Conservation (phyloP, 2,888 invertebrate genomes). For the Coecobrya sp. region DNA sequence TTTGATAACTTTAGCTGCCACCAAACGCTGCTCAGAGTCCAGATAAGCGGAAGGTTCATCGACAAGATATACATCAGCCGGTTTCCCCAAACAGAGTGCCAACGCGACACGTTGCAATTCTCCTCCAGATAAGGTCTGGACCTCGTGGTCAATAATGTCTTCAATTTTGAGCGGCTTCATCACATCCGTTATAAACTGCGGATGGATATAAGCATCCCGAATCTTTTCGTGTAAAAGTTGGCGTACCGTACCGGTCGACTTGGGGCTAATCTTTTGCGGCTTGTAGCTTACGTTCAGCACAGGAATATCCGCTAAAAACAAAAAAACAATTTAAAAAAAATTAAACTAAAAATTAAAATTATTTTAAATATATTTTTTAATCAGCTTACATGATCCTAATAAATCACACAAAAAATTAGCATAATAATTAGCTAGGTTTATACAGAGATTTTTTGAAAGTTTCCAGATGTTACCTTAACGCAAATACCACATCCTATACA, state of each 20-base stretch:
- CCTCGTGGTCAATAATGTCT: slow-evolving; percentile 99
- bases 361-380: no score
- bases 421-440: no score
- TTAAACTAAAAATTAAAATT: neutral
- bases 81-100: slow-evolving; percentile 98
- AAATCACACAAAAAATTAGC: no score
- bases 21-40: slow-evolving; percentile 99
- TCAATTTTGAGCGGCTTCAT: slow-evolving; percentile 99
- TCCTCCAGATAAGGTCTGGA: slow-evolving; percentile 99
- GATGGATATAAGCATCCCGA: slow-evolving; percentile 98
- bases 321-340: neutral
- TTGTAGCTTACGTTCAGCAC: slow-evolving; percentile 99
- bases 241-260: slow-evolving; percentile 97
- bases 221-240: slow-evolving; percentile 98
- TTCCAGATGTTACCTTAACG: slow-evolving; percentile 98
- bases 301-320: slow-evolving; percentile 91
- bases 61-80: slow-evolving; percentile 99
- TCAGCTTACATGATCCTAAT: slow-evolving; percentile 90
- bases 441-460: no score
- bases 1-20: slow-evolving; percentile 99
- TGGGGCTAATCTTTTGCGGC: slow-evolving; percentile 99
- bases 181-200: slow-evolving; percentile 99
- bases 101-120: slow-evolving; percentile 99
- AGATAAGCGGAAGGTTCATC: slow-evolving; percentile 99
- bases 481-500: slow-evolving; percentile 99